Evolutionary conservation across 2,113 vertebrate genomes (phyloP), one percentile per base, ranked within the genome.

Genomic region (Ciconia maguari): DNA sequence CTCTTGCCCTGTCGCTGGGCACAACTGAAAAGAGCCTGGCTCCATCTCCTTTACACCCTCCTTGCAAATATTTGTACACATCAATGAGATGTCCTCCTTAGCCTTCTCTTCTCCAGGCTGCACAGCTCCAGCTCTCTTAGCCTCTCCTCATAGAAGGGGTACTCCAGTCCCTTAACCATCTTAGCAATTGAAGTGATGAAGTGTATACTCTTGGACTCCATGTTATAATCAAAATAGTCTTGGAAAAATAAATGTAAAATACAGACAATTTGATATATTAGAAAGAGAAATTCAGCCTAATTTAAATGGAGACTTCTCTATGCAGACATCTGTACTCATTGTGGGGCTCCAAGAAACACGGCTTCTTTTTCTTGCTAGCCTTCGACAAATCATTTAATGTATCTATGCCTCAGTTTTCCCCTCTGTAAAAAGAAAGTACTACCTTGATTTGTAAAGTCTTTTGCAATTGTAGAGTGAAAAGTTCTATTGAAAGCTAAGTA

Each of bases 401-500:
- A 58, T 26, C 27, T 38, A 48, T 48, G 15, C 29, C 41, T 68
- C 65, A 29, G 42, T 32, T 71, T 87, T 58, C 11, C 32, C 27
- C 19, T 64, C 60, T 30, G 8, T 48, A 75, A 89, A 86, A 95
- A 49, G 20, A 42, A 84, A 84, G 9, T 22, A 32, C 25, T 70
- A 14, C 25, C 48, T 72, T 44, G 17, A 72, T 76, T 85, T 69
- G 18, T 60, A 17, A 85, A 88, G 62, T 52, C 34, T 42, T 85
- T 83, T 83, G 24, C 29, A 87, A 61, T 6, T 4, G 1, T 7
- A 51, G 41, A 76, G 24, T 79, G n/a, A 92, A 83, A 92, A 92
- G n/a, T 57, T 94, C 52, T 90, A 77, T 12, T 90, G 85, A 95
- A 96, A 97, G 34, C 55, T 68, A 91, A 94, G 57, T 70, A 74